Conservation (phyloP, 2,797 vertebrate species). For the Sylvia borin region DNA sequence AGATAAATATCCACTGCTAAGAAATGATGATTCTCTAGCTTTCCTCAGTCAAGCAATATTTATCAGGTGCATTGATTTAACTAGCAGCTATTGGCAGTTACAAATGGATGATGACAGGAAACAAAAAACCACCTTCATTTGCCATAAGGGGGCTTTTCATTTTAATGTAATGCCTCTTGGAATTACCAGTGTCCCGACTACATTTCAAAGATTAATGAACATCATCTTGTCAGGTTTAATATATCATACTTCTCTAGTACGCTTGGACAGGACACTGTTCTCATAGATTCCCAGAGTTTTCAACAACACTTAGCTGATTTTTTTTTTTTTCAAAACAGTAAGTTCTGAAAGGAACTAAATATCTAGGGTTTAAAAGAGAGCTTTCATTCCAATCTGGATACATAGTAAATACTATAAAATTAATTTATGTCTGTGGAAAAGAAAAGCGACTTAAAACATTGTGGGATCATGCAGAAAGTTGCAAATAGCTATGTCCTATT, state of each 20-base stretch:
- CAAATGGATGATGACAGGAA: conserved; percentile 77
- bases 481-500: neutral
- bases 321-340: neutral
- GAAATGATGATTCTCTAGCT: conserved; percentile 64
- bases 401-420: neutral
- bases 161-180: conserved; percentile 72
- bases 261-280: neutral
- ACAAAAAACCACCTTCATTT: conserved; percentile 70
- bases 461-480: neutral
- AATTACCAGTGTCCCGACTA: conserved; percentile 61
- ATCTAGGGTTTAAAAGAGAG: neutral
- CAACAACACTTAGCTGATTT: neutral
- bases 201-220: conserved; percentile 73
- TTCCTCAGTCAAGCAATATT: conserved; percentile 67
- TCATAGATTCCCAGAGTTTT: conserved; percentile 23
- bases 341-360: neutral
- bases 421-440: neutral
- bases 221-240: conserved; percentile 59
- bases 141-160: conserved; percentile 70
- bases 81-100: conserved; percentile 74
- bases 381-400: neutral
- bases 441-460: neutral
- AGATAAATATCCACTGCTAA: conserved; percentile 64
- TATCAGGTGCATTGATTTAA: conserved; percentile 77
- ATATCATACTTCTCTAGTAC: neutral